These are phyloP conservation scores for Xanthorhoe spadicearia DNA, from an alignment of 2,888 invertebrate species.

Conservation along the genomic window DNA sequence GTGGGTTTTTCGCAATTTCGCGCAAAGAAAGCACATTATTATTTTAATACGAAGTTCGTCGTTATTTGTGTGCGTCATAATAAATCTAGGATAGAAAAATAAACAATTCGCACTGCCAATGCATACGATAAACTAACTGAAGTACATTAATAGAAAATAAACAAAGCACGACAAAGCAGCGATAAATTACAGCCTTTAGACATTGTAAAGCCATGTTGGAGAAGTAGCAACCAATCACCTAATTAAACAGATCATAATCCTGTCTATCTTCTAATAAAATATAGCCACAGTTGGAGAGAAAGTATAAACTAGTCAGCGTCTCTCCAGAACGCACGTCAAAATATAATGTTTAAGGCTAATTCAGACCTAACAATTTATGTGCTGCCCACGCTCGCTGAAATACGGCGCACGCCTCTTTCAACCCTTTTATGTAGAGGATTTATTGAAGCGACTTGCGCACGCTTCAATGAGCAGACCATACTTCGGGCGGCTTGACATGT, in stretches of 20 bases:
- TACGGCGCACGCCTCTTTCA: slow-evolving; percentile 74
- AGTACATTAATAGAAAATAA: slow-evolving; percentile 5
- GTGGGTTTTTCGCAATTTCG: background rate
- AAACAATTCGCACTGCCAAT: slow-evolving; percentile 5
- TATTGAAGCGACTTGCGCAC: slow-evolving; percentile 71
- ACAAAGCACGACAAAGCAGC: slow-evolving; percentile 20
- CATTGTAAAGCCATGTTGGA: slow-evolving; percentile 32
- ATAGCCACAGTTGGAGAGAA: slow-evolving; percentile 52
- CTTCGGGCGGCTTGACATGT: slow-evolving; percentile 64
- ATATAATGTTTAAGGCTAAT: slow-evolving; percentile 78
- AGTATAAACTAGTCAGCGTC: slow-evolving; percentile 67
- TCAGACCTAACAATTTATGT: slow-evolving; percentile 76
- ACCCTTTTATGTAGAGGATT: slow-evolving; percentile 79
- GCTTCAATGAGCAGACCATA: slow-evolving; percentile 68
- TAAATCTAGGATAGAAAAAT: background rate
- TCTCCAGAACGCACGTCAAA: slow-evolving; percentile 69
- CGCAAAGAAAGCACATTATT: background rate
- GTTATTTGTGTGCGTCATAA: no score
- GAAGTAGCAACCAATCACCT: slow-evolving; percentile 38
- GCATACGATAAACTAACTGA: background rate
- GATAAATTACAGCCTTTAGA: slow-evolving; percentile 36
- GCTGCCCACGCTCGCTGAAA: slow-evolving; percentile 76
- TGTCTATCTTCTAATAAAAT: slow-evolving; percentile 46
- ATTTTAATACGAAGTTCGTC: no score
- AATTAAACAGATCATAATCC: slow-evolving; percentile 42